Conservation (phyloP, 2,113 vertebrate genomes). For the Psammodynastes pulverulentus region DNA sequence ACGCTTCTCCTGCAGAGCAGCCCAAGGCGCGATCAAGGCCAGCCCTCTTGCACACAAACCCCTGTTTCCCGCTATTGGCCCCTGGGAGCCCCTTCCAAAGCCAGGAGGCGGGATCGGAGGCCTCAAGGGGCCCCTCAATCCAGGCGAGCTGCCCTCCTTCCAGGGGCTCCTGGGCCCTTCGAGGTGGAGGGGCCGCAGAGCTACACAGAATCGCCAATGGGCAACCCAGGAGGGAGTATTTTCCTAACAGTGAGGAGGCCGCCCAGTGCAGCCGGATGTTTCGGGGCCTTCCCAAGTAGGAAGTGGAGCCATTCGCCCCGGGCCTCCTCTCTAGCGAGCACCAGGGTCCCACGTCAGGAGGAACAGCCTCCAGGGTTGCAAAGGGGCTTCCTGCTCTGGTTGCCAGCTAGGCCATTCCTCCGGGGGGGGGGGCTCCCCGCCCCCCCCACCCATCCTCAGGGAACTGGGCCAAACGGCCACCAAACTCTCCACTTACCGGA, state of each 20-base stretch:
- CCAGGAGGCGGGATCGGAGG: background rate
- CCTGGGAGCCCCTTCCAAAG: background rate
- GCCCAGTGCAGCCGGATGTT: background rate
- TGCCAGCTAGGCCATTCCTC: background rate
- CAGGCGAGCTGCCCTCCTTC: background rate
- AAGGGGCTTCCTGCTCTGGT: background rate
- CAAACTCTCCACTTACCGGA: background rate
- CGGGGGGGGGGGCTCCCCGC: accelerated
- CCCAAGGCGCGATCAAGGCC: accelerated
- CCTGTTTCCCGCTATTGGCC: accelerated
- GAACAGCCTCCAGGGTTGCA: background rate
- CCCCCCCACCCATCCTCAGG: background rate
- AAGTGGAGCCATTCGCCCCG: background rate
- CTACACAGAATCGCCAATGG: background rate
- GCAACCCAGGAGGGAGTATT: too few relatives aligned
- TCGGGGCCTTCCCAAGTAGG: background rate
- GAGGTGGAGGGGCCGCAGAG: background rate
- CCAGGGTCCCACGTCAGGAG: background rate
- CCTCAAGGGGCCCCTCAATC: background rate
- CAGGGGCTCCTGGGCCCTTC: background rate
- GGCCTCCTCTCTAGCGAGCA: background rate
- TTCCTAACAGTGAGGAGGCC: background rate
- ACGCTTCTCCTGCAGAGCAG: constrained; percentile 70
- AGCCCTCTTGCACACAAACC: background rate
- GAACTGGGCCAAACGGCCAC: too few relatives aligned